These are phyloP conservation scores for Poeciliopsis presidionis DNA, from an alignment of 2,797 vertebrate genomes.

Conservation along the genomic window DNA sequence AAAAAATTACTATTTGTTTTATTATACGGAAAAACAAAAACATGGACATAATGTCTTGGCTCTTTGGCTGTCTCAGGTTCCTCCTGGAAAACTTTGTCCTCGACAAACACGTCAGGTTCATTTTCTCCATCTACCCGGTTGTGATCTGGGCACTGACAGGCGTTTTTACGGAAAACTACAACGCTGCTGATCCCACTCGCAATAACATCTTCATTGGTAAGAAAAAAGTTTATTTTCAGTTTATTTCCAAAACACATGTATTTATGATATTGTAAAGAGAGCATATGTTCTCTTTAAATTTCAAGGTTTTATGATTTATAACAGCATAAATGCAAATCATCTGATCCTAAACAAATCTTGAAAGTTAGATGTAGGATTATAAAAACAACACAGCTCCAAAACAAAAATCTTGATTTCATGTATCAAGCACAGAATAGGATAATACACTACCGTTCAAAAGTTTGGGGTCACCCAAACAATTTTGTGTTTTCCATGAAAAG, in stretches of 20 bases:
- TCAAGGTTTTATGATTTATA: not conserved
- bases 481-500: too few relatives aligned
- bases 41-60: not conserved
- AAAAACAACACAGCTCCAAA: not conserved
- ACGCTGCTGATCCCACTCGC: slow-evolving; percentile 24
- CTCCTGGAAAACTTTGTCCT: slow-evolving; percentile 82
- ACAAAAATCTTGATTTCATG: not conserved
- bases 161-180: slow-evolving; percentile 64
- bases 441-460: too few relatives aligned
- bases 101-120: slow-evolving; percentile 81
- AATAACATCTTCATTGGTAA: slow-evolving; percentile 79
- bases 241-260: not conserved
- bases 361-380: not conserved
- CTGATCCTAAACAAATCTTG: not conserved
- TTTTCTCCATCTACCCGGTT: slow-evolving; percentile 80
- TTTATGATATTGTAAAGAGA: not conserved
- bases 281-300: not conserved
- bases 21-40: not conserved
- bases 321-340: not conserved
- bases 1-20: not conserved
- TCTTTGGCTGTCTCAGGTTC: slow-evolving; percentile 71
- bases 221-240: not conserved
- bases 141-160: slow-evolving; percentile 79
- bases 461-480: too few relatives aligned
- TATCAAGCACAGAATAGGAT: not conserved